Conservation (phyloP, 1,140 invertebrate species). For the Drosophila pachea region DNA sequence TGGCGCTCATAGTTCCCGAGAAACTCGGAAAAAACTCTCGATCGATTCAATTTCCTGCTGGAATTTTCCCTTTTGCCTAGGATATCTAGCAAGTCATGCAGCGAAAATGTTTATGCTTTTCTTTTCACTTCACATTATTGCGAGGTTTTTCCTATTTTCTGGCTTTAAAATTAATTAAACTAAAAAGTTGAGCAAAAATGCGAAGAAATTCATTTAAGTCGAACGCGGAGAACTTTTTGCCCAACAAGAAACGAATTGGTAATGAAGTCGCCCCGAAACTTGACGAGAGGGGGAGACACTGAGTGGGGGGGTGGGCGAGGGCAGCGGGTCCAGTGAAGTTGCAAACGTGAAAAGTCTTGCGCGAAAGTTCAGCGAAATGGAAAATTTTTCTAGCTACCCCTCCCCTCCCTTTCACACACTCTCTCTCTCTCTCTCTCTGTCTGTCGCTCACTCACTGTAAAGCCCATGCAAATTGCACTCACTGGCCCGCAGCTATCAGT, state of each 20-base stretch:
- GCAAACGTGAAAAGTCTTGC: conserved; percentile 21
- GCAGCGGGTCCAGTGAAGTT: neutral
- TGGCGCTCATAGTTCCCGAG: too few relatives aligned
- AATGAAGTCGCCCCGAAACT: conserved; percentile 47
- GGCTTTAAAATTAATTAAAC: conserved; percentile 67
- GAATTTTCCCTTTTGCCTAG: too few relatives aligned
- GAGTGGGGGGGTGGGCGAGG: neutral
- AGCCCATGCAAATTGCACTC: too few relatives aligned
- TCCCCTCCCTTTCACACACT: neutral
- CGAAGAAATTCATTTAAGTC: conserved; percentile 59
- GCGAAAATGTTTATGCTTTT: neutral
- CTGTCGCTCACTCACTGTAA: too few relatives aligned
- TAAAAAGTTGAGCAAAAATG: conserved; percentile 62
- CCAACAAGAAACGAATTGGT: conserved; percentile 28
- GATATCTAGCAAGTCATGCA: neutral
- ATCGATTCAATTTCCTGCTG: too few relatives aligned
- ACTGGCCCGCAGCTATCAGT: conserved; percentile 10
- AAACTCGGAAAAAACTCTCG: too few relatives aligned
- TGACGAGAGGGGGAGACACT: neutral
- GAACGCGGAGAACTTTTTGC: conserved; percentile 28
- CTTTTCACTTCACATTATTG: neutral
- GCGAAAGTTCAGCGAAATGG: conserved; percentile 44
- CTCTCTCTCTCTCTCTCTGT: neutral
- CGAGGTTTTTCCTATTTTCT: neutral
- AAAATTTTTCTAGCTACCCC: conserved; percentile 38